Percentiles rank a stretch among this genome's conserved stretches.
phyloP scores from a whole-genome alignment of 2,888 invertebrate genomes.

The Melieria crassipennis region DNA sequence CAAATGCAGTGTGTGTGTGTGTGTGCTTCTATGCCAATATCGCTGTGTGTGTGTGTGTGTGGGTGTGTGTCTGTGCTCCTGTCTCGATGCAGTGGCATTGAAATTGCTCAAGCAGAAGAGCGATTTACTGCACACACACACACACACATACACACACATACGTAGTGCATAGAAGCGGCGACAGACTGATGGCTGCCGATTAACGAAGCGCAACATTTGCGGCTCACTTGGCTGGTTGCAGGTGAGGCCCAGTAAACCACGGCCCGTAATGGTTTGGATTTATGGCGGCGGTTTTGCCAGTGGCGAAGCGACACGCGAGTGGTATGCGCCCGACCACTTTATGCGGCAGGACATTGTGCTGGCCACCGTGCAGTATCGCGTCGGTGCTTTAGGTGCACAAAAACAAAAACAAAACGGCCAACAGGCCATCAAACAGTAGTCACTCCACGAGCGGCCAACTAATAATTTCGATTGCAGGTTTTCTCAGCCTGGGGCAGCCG shows the following conservation, averaged over 20 bases:
- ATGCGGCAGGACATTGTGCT: conserved; percentile 63
- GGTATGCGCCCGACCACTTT: conserved; percentile 62
- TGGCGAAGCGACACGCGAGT: conserved; percentile 56
- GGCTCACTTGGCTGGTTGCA: conserved; percentile 19
- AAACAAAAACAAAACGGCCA: background rate
- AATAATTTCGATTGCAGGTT: background rate
- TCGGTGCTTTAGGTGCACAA: conserved; percentile 59
- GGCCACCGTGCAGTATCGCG: conserved; percentile 64
- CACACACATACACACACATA: background rate
- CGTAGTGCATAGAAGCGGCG: background rate
- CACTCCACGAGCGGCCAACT: background rate
- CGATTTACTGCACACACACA: conserved; percentile 4
- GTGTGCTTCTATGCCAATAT: background rate
- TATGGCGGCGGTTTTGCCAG: conserved; percentile 64
- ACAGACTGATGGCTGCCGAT: too few relatives aligned
- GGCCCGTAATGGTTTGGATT: conserved; percentile 64
- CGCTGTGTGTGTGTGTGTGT: background rate
- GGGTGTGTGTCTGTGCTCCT: background rate
- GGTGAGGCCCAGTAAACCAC: conserved; percentile 45
- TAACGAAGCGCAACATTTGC: too few relatives aligned
- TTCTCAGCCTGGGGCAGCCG: conserved; percentile 55
- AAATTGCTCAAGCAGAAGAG: conserved; percentile 15
- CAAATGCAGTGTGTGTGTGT: background rate
- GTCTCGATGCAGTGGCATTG: conserved; percentile 10
- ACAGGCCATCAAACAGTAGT: background rate